Percentiles rank a stretch among this genome's conserved stretches.
Evolutionary conservation across 2,113 vertebrate species (phyloP).

Genomic region (Periophthalmus modestus): DNA sequence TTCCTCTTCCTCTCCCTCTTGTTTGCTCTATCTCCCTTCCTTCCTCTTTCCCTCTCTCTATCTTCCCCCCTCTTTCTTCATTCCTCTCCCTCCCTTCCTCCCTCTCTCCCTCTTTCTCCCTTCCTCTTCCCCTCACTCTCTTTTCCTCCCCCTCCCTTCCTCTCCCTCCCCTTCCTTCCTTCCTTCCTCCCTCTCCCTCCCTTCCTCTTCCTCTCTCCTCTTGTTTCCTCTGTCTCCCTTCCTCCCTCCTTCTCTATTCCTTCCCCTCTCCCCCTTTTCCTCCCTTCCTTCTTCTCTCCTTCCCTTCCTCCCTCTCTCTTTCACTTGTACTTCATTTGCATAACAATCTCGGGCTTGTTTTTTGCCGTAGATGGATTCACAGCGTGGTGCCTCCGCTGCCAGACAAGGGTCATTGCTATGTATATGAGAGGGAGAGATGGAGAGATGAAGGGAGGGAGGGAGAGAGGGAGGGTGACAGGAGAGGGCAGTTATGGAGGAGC

Average conservation of each 20-base stretch:
- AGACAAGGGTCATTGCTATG: constrained; percentile 80
- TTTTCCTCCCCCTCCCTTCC: too few species aligned
- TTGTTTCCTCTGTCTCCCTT: too few species aligned
- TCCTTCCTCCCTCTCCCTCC: too few species aligned
- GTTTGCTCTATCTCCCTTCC: too few species aligned
- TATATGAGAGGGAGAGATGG: constrained; percentile 72
- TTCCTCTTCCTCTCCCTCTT: too few species aligned
- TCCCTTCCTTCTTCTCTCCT: background rate
- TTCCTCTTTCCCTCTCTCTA: background rate
- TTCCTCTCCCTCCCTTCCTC: background rate
- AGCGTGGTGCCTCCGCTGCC: constrained; percentile 77
- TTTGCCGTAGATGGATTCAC: constrained; percentile 85
- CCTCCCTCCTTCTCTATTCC: constrained; percentile 9
- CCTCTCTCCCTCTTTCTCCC: background rate
- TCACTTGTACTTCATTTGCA: constrained; percentile 76
- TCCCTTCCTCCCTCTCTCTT: constrained; percentile 43
- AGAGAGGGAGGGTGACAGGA: constrained; percentile 24
- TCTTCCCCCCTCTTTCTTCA: background rate
- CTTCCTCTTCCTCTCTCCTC: too few species aligned
- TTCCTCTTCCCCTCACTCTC: too few species aligned
- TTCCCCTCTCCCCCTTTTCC: background rate
- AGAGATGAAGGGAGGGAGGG: constrained; percentile 9
- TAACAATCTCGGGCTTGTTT: constrained; percentile 85
- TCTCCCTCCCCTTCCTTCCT: too few species aligned
- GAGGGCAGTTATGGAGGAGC: constrained; percentile 34